These are phyloP conservation scores for Anthopleura xanthogrammica DNA, from an alignment of 92 coral and sea anemone species.

Conservation along the genomic window DNA sequence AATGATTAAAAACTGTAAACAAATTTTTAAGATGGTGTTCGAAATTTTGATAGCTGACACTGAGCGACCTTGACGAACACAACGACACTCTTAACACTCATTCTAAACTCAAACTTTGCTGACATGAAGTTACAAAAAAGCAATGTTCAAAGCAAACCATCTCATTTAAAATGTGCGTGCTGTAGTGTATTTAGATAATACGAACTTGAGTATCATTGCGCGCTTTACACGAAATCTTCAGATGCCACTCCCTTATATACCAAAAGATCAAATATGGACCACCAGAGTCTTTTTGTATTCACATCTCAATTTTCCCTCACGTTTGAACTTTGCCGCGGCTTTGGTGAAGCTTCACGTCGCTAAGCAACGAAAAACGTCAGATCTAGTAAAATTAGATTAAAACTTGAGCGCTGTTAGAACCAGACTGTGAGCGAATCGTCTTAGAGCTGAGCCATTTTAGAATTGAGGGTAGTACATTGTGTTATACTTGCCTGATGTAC, in stretches of 20 bases:
- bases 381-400: constrained; percentile 4
- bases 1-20: constrained; percentile 11
- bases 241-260: constrained; percentile 7
- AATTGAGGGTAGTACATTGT: not conserved
- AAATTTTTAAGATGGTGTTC: constrained; percentile 4
- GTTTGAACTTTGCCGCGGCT: constrained; percentile 20
- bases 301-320: not conserved
- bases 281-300: constrained; percentile 3
- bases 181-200: not conserved
- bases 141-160: not conserved
- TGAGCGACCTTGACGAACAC: not conserved
- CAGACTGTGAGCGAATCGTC: not conserved
- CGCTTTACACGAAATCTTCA: not conserved
- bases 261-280: not conserved
- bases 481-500: not conserved
- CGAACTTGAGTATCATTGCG: not conserved
- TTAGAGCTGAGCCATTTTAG: too few relatives aligned
- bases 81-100: not conserved
- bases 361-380: constrained; percentile 12
- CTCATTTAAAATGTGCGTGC: not conserved
- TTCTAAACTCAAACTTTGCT: not conserved
- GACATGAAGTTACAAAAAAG: not conserved
- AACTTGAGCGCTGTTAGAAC: not conserved
- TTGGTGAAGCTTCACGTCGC: not conserved
- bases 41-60: constrained; percentile 2